Evolutionary conservation across 2,113 vertebrate genomes (phyloP), one percentile per base, ranked within the genome.

Genomic region (Myiozetetes cayanensis): DNA sequence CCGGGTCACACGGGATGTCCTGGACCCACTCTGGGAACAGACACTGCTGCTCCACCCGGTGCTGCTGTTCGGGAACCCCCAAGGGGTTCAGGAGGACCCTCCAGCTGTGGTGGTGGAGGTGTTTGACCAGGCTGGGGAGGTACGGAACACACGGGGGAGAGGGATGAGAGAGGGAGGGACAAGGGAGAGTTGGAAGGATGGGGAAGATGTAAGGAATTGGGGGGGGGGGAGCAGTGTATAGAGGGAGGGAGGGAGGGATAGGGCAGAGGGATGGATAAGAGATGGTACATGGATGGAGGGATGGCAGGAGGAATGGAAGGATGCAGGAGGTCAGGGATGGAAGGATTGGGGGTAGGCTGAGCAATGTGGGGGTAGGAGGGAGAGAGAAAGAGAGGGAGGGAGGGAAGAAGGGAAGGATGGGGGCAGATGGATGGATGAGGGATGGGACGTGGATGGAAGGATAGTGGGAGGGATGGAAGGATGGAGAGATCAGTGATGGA

Each of bases 21-120:
- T 95, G 35, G 96, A 96, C 18, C 98, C 98, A 0, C 96, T 59
- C 0, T 98, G 98, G 98, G 96, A 97, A 43, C 97, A 98, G 96
- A 97, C 97, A 0, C 84, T 98, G 61, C 68, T 98, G 14, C 97
- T 98, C 44, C 91, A 96, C 23, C 95, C 97, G 43, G 73, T 98
- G 56, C 91, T 89, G 41, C 94, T 98, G 4, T 97, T 97, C 1
- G 98, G 97, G 65, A 95, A 96, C 50, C 97, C 97, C 22, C 65
- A 28, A 9, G 78, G 93, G 17, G 74, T 94, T 17, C 67, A 8
- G 18, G 81, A 94, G 1, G 96, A 90, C 14, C 98, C 98, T 0
- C 98, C 98, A 0, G 41, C 80, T 0, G 90, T 98, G 89, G 95
- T 93, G 41, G 44, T 98, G 74, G 98, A 98, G 46, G 43, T 98